Conservation (phyloP, 2,888 invertebrate species). For the Serripes groenlandicus region DNA sequence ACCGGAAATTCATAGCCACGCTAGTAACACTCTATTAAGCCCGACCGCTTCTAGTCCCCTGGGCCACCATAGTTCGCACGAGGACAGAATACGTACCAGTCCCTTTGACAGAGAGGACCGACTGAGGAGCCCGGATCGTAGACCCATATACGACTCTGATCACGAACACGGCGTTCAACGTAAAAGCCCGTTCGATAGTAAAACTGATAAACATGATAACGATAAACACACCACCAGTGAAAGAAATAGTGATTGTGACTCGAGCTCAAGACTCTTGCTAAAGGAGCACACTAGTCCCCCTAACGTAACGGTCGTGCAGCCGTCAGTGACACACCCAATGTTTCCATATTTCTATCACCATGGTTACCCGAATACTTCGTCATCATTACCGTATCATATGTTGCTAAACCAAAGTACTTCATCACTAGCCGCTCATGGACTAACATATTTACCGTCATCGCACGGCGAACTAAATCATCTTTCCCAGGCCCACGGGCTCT, state of each 20-base stretch:
- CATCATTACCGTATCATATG: slow-evolving; percentile 84
- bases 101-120: slow-evolving; percentile 53
- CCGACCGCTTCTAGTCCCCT: slow-evolving; percentile 64
- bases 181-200: slow-evolving; percentile 59
- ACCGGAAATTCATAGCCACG: slow-evolving; percentile 67
- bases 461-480: slow-evolving; percentile 81
- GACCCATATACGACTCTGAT: slow-evolving; percentile 49
- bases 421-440: slow-evolving; percentile 70
- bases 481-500: slow-evolving; percentile 89
- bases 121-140: slow-evolving; percentile 26
- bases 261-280: slow-evolving; percentile 59
- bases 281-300: slow-evolving; percentile 88
- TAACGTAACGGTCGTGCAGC: slow-evolving; percentile 95
- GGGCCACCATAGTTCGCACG: slow-evolving; percentile 37
- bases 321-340: slow-evolving; percentile 94
- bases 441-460: slow-evolving; percentile 73
- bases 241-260: slow-evolving; percentile 48
- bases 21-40: slow-evolving; percentile 33
- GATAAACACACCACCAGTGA: slow-evolving; percentile 29
- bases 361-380: slow-evolving; percentile 90
- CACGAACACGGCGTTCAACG: slow-evolving; percentile 39
- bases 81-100: slow-evolving; percentile 41
- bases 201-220: slow-evolving; percentile 49
- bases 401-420: slow-evolving; percentile 72
- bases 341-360: slow-evolving; percentile 96